Evolutionary conservation across 2,797 vertebrate species (phyloP).

Genomic region (Squalus acanthias): DNA sequence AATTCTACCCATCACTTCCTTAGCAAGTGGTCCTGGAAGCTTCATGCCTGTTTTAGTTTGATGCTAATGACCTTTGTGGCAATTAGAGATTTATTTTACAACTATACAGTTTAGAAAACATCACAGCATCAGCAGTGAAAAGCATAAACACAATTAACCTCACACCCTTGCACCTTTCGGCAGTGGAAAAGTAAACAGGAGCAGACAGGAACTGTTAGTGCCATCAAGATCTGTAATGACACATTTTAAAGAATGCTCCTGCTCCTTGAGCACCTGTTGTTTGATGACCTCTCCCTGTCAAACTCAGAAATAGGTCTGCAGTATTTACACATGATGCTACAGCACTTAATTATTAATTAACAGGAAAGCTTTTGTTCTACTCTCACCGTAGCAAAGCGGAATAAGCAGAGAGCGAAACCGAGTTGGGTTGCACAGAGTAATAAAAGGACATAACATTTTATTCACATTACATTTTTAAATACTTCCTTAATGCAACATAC

Average conservation of each 20-base stretch:
- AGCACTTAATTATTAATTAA: conserved; percentile 54
- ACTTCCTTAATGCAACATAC: not conserved
- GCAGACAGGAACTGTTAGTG: conserved; percentile 64
- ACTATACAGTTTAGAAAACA: not conserved
- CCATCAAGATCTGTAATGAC: conserved; percentile 59
- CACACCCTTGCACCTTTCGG: conserved; percentile 58
- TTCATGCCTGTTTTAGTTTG: not conserved
- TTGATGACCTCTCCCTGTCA: conserved; percentile 52
- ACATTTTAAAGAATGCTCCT: conserved; percentile 62
- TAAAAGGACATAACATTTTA: not conserved
- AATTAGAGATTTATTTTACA: not conserved
- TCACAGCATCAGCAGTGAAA: not conserved
- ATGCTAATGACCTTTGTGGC: not conserved
- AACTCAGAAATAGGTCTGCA: conserved; percentile 49
- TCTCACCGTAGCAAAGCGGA: not conserved
- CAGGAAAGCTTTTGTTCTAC: not conserved
- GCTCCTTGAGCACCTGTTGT: conserved; percentile 52
- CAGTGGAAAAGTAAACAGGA: conserved; percentile 64
- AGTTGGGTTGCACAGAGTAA: not conserved
- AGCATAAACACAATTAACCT: conserved; percentile 61
- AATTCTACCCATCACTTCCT: not conserved
- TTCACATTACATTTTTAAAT: not conserved
- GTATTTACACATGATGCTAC: conserved; percentile 48
- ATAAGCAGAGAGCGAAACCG: not conserved
- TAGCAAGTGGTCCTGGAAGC: not conserved